These are phyloP conservation scores for Craterocephalus amniculus DNA, from an alignment of 2,797 vertebrate species.

Conservation along the genomic window DNA sequence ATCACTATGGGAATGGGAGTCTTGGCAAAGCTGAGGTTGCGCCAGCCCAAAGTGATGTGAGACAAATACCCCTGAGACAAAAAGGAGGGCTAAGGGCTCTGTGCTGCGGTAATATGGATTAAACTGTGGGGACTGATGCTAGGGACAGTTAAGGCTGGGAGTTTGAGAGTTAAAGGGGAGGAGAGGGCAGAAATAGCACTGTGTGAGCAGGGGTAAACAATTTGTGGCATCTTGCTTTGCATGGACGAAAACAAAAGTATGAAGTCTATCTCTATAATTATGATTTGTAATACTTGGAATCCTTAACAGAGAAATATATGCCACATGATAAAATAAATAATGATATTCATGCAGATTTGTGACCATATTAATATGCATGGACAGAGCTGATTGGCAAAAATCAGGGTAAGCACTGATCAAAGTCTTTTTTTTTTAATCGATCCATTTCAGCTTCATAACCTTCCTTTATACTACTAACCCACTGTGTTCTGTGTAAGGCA, in stretches of 20 bases:
- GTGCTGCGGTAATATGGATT: conserved; percentile 44
- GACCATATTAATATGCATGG: background rate
- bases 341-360: background rate
- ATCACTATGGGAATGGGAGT: conserved; percentile 70
- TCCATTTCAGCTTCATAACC: conserved; percentile 36
- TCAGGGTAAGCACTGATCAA: conserved; percentile 18
- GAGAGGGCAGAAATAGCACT: conserved; percentile 34
- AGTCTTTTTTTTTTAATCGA: conserved; percentile 23
- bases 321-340: background rate
- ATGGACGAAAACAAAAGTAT: conserved; percentile 2
- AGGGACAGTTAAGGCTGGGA: conserved; percentile 39
- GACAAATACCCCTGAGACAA: conserved; percentile 48
- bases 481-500: conserved; percentile 18
- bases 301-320: background rate
- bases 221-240: conserved; percentile 18
- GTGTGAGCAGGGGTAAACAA: conserved; percentile 47
- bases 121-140: conserved; percentile 45
- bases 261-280: conserved; percentile 5
- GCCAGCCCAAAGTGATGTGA: conserved; percentile 50
- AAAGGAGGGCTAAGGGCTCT: conserved; percentile 26
- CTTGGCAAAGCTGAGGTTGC: conserved; percentile 56
- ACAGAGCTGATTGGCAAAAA: conserved; percentile 37
- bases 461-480: conserved; percentile 48
- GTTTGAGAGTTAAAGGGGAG: conserved; percentile 47
- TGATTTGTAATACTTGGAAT: background rate